These are phyloP conservation scores for Drosophila eohydei DNA, from an alignment of 2,888 invertebrate species.

Conservation along the genomic window DNA sequence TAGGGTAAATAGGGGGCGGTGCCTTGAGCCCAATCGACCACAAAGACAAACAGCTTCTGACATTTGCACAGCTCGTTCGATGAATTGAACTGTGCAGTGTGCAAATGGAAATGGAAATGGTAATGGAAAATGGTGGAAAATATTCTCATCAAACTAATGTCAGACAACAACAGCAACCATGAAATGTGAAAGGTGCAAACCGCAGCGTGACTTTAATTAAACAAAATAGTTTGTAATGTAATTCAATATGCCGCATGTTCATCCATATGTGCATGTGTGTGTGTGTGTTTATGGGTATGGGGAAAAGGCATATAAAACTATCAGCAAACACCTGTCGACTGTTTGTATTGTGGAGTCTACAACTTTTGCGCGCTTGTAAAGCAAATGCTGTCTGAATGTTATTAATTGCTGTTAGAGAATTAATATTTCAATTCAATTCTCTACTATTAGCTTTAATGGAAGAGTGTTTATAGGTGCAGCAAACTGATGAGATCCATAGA, in stretches of 20 bases:
- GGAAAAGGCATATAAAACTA: slow-evolving; percentile 35
- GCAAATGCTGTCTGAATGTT: neutral
- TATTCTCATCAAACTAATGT: slow-evolving; percentile 51
- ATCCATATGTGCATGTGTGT: neutral
- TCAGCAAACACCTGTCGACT: slow-evolving; percentile 62
- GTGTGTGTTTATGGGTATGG: neutral
- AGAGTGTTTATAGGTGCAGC: neutral
- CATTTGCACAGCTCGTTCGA: slow-evolving; percentile 55
- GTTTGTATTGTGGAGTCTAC: slow-evolving; percentile 29
- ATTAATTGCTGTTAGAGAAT: slow-evolving; percentile 5
- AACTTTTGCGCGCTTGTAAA: slow-evolving; percentile 13
- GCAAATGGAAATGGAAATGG: slow-evolving; percentile 23
- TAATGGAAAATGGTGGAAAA: slow-evolving; percentile 33
- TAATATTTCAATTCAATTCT: slow-evolving; percentile 7
- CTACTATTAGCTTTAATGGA: neutral
- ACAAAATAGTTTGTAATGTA: slow-evolving; percentile 71
- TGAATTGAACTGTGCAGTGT: slow-evolving; percentile 21
- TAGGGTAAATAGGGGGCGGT: neutral
- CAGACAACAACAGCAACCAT: slow-evolving; percentile 16
- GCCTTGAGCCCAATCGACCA: slow-evolving; percentile 19
- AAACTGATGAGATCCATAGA: neutral
- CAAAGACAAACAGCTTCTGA: slow-evolving; percentile 52
- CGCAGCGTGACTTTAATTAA: slow-evolving; percentile 67
- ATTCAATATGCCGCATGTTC: slow-evolving; percentile 46
- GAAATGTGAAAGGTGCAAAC: slow-evolving; percentile 56